Percentiles rank a stretch among this genome's conserved stretches.
Evolutionary conservation across 2,797 vertebrate species (phyloP).

Genomic region (Tapirus indicus): DNA sequence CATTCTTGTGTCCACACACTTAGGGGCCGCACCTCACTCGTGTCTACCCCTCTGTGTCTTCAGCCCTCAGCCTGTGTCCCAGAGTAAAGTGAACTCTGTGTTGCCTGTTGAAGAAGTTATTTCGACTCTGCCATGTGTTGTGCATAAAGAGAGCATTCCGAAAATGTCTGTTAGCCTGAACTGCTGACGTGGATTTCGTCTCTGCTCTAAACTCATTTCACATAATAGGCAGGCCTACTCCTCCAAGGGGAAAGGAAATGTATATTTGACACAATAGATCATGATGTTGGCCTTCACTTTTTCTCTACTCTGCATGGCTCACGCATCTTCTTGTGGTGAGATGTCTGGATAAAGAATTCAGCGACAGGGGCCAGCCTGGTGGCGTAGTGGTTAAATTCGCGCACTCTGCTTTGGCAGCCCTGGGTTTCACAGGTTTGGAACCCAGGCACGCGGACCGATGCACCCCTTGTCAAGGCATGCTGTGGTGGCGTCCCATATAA

Average conservation of each 20-base stretch:
- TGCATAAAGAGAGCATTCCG: accelerated
- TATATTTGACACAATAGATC: accelerated
- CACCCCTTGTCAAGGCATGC: no score
- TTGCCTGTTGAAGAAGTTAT: no score
- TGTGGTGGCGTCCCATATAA: no score
- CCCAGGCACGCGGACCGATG: no score
- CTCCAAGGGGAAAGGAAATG: not conserved
- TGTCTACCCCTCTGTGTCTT: accelerated
- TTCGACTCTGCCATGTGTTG: no score
- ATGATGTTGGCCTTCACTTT: accelerated
- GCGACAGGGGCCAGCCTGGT: no score
- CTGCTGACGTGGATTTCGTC: no score
- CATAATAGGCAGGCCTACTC: not conserved
- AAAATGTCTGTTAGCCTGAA: accelerated
- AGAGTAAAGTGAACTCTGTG: accelerated
- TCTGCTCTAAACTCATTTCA: not conserved
- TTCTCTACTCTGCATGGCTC: no score
- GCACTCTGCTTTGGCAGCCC: no score
- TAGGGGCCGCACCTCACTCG: no score
- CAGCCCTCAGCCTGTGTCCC: not conserved
- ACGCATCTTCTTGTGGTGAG: accelerated
- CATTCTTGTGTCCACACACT: accelerated
- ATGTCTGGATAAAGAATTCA: not conserved
- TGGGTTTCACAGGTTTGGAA: no score
- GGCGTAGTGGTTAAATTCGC: no score